Evolutionary conservation across 2,888 invertebrate species (phyloP).

Genomic region (Watsonalla cultraria): DNA sequence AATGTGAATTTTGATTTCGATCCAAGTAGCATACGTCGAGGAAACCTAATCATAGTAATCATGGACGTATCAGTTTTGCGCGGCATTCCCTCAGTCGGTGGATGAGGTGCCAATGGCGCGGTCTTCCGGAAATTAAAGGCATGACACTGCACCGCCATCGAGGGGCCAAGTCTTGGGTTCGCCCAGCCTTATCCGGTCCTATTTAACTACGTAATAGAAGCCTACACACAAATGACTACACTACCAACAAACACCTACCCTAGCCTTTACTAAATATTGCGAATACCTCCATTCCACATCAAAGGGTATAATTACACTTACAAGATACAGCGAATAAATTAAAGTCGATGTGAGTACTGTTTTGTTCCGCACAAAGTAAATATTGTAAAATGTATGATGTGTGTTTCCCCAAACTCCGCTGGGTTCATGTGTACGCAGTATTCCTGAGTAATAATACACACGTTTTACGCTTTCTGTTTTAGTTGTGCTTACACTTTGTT

Average conservation of each 20-base stretch:
- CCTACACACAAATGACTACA: neutral
- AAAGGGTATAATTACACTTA: neutral
- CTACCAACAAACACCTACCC: neutral
- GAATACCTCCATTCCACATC: neutral
- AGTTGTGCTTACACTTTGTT: no score
- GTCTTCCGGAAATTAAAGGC: constrained; percentile 47
- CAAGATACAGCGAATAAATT: neutral
- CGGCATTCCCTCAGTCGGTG: neutral
- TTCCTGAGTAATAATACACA: neutral
- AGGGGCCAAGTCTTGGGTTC: neutral
- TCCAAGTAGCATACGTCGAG: neutral
- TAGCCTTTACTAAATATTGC: neutral
- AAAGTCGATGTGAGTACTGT: neutral
- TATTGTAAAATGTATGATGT: neutral
- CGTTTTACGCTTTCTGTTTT: neutral
- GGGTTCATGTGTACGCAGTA: no score
- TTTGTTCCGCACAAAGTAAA: neutral
- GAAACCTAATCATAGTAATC: neutral
- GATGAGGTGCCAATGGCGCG: constrained; percentile 13
- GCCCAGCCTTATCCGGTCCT: constrained; percentile 12
- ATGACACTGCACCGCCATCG: constrained; percentile 38
- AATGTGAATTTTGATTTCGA: no score
- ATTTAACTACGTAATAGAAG: constrained; percentile 2
- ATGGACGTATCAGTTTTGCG: neutral
- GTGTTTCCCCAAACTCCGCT: no score